Base-by-base conservation (phyloP, 2,113 vertebrate genomes). In the Tragelaphus imberbis region DNA sequence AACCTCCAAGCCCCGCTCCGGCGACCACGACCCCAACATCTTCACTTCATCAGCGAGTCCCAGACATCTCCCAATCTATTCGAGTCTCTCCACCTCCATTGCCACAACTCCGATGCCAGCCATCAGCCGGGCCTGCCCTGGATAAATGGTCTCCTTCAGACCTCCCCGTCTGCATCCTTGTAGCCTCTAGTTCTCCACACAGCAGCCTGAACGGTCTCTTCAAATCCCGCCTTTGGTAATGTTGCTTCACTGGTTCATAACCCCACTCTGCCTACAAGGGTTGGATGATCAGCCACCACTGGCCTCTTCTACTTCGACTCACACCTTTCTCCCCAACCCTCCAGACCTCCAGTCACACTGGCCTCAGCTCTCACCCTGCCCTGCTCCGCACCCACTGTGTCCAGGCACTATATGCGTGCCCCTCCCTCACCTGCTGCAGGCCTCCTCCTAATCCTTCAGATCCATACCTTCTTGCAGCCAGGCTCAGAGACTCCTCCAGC, bases 191-290 rank as follows among this genome's bases (percentile, higher is more conserved):
- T 23, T 90, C 84, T 80, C 68, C 21, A 77, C 28, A 82, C 2
- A 23, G 21, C 25, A 71, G 25, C 25, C 55, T 86, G 44, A 86
- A 87, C 0, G 8, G 19, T 36, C 84, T 77, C 47, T 65, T 36
- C 40, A 89, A 77, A 92, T 61, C 51, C 94, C 2, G 7, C 1
- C 44, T 23, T 12, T 85, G n/a, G 53, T 40, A n/a, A 40, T 5
- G n/a, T 7, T 79, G 55, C 47, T 86, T 85, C 89, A 88, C 68
- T 68, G 51, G 44, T 77, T 90, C 77, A 82, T 56, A 93, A 71
- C 23, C 21, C 40, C 33, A 59, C 58, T 77, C 82, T 56, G 30
- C 23, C 91, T 36, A 9, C 21, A n/a, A 77, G 61, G 55, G 14
- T 3, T 17, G 47, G 40, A 65, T 15, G 5, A 23, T 36, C 51